A percentile compares a stretch with the other conserved stretches of the same genome.
Conservation (phyloP, 2,888 invertebrate genomes). For the Serripes groenlandicus region DNA sequence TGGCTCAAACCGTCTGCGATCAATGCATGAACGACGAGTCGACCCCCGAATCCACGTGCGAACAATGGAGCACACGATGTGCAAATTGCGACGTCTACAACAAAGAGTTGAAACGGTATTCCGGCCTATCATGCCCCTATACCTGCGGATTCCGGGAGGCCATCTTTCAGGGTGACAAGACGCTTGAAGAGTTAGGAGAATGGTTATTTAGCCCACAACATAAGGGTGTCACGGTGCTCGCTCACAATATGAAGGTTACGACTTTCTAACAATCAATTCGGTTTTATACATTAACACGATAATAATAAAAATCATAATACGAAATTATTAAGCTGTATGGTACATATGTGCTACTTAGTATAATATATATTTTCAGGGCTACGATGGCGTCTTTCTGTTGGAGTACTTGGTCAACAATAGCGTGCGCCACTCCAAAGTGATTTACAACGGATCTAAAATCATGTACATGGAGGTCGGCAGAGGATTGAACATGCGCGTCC, state of each 20-base stretch:
- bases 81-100: slow-evolving; percentile 25
- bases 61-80: too few species aligned
- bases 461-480: slow-evolving; percentile 51
- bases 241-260: slow-evolving; percentile 60
- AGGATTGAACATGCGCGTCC: slow-evolving; percentile 42
- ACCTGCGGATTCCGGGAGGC: slow-evolving; percentile 45
- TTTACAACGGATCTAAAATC: slow-evolving; percentile 23
- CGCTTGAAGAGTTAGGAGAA: slow-evolving; percentile 40
- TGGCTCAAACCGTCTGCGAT: slow-evolving; percentile 40
- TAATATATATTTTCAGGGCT: slow-evolving; percentile 40
- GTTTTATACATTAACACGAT: too few species aligned
- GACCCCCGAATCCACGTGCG: slow-evolving; percentile 17
- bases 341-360: too few species aligned
- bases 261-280: too few species aligned
- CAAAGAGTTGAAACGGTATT: not conserved
- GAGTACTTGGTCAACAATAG: slow-evolving; percentile 53
- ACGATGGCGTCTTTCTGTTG: slow-evolving; percentile 54
- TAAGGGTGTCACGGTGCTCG: slow-evolving; percentile 50
- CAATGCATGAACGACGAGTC: slow-evolving; percentile 22
- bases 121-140: slow-evolving; percentile 25
- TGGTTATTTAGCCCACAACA: slow-evolving; percentile 45
- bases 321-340: too few species aligned
- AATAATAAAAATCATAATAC: too few species aligned
- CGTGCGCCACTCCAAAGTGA: slow-evolving; percentile 22
- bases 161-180: slow-evolving; percentile 51